Percentiles rank a stretch among this genome's conserved stretches.
phyloP scores from a whole-genome alignment of 2,888 invertebrate genomes.

The Diarsia mendica region DNA sequence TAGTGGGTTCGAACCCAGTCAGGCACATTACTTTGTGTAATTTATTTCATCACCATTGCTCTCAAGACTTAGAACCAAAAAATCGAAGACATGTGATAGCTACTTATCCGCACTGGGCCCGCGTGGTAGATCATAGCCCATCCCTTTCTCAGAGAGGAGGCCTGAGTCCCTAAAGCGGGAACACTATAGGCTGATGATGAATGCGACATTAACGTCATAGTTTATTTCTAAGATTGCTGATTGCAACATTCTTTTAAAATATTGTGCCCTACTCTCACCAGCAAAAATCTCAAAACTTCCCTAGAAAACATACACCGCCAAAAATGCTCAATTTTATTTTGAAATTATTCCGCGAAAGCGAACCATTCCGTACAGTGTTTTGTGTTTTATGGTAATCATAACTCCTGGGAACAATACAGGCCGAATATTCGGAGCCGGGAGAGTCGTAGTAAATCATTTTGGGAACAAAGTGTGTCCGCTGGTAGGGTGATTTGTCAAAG shows the following conservation, averaged over 20 bases:
- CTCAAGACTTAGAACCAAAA: no score
- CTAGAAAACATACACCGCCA: conserved; percentile 31
- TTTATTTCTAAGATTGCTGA: background rate
- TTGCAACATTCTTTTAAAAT: background rate
- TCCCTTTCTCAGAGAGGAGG: no score
- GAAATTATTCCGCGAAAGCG: conserved; percentile 59
- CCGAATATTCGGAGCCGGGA: conserved; percentile 66
- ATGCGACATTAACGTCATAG: background rate
- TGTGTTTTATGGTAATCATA: conserved; percentile 74
- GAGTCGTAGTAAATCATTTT: conserved; percentile 67
- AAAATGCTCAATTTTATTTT: conserved; percentile 59
- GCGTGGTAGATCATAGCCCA: no score
- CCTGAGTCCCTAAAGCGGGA: no score
- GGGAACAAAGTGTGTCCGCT: conserved; percentile 71
- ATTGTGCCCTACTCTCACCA: background rate
- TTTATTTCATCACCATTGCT: no score
- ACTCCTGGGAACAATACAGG: conserved; percentile 68
- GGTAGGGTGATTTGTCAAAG: conserved; percentile 68
- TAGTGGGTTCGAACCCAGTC: no score
- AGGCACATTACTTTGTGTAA: no score
- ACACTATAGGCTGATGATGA: no score
- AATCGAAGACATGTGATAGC: no score
- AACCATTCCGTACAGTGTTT: conserved; percentile 65
- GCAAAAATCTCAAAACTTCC: background rate
- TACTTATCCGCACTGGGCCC: no score